Percentiles rank a stretch among this genome's conserved stretches.
phyloP scores from a whole-genome alignment of 2,888 invertebrate species.

The Idaea straminata region DNA sequence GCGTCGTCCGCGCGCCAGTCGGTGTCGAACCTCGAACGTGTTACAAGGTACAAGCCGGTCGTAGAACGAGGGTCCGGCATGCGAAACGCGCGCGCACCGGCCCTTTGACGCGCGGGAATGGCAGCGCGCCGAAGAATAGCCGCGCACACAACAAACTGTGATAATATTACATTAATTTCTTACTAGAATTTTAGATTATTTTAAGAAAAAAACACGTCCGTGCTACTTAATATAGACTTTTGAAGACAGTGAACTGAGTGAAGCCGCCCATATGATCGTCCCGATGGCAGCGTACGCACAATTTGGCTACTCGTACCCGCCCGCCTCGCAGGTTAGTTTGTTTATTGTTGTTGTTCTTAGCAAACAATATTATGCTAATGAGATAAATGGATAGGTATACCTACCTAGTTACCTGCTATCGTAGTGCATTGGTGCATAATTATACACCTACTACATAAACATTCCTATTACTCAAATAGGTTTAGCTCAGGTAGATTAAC shows the following conservation, averaged over 20 bases:
- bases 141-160: slow-evolving; percentile 73
- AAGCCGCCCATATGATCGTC: slow-evolving; percentile 80
- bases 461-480: too few species aligned
- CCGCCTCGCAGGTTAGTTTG: slow-evolving; percentile 92
- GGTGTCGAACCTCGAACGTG: slow-evolving; percentile 70
- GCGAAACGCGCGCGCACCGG: slow-evolving; percentile 69
- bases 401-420: neutral
- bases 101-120: slow-evolving; percentile 71
- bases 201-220: slow-evolving; percentile 64
- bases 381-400: neutral
- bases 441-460: too few species aligned
- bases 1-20: slow-evolving; percentile 75
- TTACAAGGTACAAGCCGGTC: slow-evolving; percentile 64
- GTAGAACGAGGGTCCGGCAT: slow-evolving; percentile 58
- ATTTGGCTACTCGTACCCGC: slow-evolving; percentile 95
- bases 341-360: neutral
- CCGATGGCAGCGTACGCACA: slow-evolving; percentile 91
- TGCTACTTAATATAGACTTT: slow-evolving; percentile 61
- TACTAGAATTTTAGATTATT: slow-evolving; percentile 52
- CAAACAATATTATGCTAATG: neutral
- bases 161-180: slow-evolving; percentile 61
- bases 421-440: too few species aligned
- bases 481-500: too few species aligned
- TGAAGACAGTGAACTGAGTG: slow-evolving; percentile 77
- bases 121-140: slow-evolving; percentile 73